Conservation (phyloP, 2,797 vertebrate species). For the Caiman crocodilus region DNA sequence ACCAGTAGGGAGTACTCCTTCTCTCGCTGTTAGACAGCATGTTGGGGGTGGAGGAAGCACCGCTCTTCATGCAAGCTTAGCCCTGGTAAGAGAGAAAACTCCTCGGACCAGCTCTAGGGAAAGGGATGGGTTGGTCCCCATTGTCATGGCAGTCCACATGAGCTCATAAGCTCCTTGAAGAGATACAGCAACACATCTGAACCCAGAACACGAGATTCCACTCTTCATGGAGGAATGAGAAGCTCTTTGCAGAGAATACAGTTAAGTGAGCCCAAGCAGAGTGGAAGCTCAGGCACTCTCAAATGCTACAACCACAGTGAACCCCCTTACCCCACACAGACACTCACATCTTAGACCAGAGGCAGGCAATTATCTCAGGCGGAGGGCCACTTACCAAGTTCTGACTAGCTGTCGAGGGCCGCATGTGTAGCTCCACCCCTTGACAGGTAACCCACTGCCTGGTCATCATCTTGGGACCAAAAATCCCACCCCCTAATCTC, state of each 20-base stretch:
- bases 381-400: no score
- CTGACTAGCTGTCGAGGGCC: no score
- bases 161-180: not conserved
- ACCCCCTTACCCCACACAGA: no score
- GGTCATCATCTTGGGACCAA: no score
- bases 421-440: no score
- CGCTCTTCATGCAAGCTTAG: not conserved
- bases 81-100: not conserved
- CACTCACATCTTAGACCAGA: no score
- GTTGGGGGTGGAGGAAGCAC: not conserved
- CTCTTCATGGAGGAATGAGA: not conserved
- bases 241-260: not conserved
- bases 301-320: no score
- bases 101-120: not conserved
- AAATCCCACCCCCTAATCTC: no score
- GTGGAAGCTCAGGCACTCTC: no score
- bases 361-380: no score
- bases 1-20: not conserved
- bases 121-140: not conserved
- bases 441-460: no score
- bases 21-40: not conserved
- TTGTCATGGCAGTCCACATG: not conserved
- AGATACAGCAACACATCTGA: not conserved
- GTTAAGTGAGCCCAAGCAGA: not conserved
- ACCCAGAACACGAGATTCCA: not conserved